Base-by-base conservation (phyloP, 2,113 vertebrate genomes). In the Austrofundulus limnaeus region DNA sequence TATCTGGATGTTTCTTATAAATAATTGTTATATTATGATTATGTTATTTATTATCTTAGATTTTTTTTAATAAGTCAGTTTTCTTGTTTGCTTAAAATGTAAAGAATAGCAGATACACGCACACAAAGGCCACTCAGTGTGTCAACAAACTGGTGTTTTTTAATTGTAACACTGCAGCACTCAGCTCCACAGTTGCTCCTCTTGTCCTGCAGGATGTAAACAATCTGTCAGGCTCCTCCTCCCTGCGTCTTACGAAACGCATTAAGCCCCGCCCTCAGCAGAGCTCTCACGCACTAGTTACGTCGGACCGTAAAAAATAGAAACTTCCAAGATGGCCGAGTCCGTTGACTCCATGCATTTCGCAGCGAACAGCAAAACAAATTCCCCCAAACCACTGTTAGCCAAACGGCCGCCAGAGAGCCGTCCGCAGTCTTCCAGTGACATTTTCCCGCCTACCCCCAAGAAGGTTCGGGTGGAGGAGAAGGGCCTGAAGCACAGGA, bases 301-400 rank as follows among this genome's bases (percentile, higher is more conserved):
- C 88, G 94, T 93, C 92, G 53, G 87, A 89, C 93, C 92, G 95
- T 95, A 96, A 95, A 95, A 95, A 95, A 93, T 89, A 95, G 93
- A 93, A 92, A 94, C 94, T 92, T 93, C 73, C 94, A 97, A 97
- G 93, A 97, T 97, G 95, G 95, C 95, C 93, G 95, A 94, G 82
- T 76, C 89, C 80, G 85, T 87, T 54, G 93, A 87, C 65, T 78
- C 90, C 0, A 88, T 87, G 78, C 90, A 89, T 87, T 91, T 93
- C 81, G 88, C 86, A 78, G 91, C 87, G 77, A 89, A 90, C 75
- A 92, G 91, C 74, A 90, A 77, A 88, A 82, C 63, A 83, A 84
- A 79, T 89, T 85, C 88, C 58, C 83, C 71, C 43, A 93, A 90
- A 85, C 70, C 86, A 67, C 68, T 92, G 67, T 78, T 90, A 39